Evolutionary conservation across 2,797 vertebrate genomes (phyloP).

Genomic region (Melanotaenia trifasciata): DNA sequence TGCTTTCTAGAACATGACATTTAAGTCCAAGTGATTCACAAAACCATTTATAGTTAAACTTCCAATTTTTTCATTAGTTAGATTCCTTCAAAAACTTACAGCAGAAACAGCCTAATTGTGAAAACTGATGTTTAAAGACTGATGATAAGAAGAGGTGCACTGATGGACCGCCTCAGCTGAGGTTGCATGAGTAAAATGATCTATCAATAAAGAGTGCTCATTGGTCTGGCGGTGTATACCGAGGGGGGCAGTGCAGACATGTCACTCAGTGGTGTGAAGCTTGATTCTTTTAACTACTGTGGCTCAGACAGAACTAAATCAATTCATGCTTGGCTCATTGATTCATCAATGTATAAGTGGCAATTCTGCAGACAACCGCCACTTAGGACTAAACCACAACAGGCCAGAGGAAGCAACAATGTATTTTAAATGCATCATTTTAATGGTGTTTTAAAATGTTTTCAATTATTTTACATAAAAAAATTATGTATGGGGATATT

Average conservation of each 20-base stretch:
- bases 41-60: background rate
- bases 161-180: conserved; percentile 5
- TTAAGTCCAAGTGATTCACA: background rate
- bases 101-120: background rate
- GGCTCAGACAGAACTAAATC: conserved; percentile 22
- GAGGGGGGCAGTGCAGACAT: background rate
- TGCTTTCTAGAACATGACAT: too few relatives aligned
- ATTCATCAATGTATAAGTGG: conserved; percentile 42
- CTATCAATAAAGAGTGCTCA: conserved; percentile 1
- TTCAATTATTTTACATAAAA: background rate
- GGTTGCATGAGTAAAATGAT: conserved; percentile 8
- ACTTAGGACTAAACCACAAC: conserved; percentile 4
- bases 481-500: background rate
- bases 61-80: background rate
- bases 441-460: background rate
- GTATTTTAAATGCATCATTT: background rate
- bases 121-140: background rate
- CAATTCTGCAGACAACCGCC: conserved; percentile 17
- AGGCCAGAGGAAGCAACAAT: background rate
- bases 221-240: conserved; percentile 5
- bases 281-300: conserved; percentile 29
- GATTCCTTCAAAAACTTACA: background rate
- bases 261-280: conserved; percentile 8
- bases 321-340: conserved; percentile 20
- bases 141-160: background rate